A percentile compares a stretch with the other conserved stretches of the same genome.
Conservation (phyloP, 2,113 vertebrate genomes). For the Ranitomeya variabilis region DNA sequence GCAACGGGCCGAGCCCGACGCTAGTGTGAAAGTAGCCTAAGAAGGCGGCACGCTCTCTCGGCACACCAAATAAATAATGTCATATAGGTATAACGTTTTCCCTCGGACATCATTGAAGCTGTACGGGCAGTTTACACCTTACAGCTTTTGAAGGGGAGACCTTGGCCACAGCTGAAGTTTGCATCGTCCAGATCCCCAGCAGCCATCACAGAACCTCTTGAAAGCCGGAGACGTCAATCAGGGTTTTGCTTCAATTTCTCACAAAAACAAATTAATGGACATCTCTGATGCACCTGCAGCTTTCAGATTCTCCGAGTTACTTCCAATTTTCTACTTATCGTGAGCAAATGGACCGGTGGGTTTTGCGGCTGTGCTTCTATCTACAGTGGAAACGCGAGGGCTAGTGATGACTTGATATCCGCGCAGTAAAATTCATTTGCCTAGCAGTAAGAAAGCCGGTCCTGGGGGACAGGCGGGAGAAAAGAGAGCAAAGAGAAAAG, state of each 20-base stretch:
- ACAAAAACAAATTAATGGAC: slow-evolving; percentile 4
- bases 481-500: slow-evolving; percentile 14
- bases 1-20: no score
- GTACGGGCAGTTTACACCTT: neutral
- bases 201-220: slow-evolving; percentile 10
- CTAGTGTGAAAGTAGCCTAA: no score
- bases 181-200: neutral
- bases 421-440: slow-evolving; percentile 34
- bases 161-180: neutral
- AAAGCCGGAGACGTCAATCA: neutral
- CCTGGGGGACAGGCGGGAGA: slow-evolving; percentile 21
- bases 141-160: no score
- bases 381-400: neutral
- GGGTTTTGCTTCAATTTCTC: neutral
- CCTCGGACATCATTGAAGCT: neutral
- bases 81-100: neutral
- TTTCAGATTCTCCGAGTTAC: slow-evolving; percentile 19
- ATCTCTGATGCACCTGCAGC: slow-evolving; percentile 13
- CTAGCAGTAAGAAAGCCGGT: slow-evolving; percentile 32
- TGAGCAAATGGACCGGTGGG: slow-evolving; percentile 42
- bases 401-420: slow-evolving; percentile 40
- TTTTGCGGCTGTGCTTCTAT: slow-evolving; percentile 18
- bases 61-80: neutral
- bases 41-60: neutral
- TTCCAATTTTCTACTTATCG: slow-evolving; percentile 38